Base-by-base conservation (phyloP, 1,140 invertebrate genomes). In the Pseudoatta argentina region DNA sequence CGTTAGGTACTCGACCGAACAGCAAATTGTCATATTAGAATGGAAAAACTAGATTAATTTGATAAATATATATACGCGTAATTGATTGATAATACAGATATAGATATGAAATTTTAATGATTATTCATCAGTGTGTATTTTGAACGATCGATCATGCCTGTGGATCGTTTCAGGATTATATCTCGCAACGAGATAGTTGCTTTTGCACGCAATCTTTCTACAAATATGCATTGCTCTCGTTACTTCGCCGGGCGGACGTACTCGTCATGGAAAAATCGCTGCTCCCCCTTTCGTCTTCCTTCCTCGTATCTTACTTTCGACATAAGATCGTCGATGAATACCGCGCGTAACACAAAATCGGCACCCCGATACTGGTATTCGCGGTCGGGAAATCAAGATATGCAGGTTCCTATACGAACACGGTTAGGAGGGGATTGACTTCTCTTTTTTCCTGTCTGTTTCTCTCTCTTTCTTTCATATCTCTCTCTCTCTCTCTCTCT, bases 381-480 rank as follows among this genome's bases (percentile, higher is more conserved):
- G 81, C 75, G 77, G 87, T 61, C 76, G 83, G 67, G 77, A 88
- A 89, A 89, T 88, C 77, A 89, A 89, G 81, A 88, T 88, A 88
- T 77, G 85, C 69, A 24, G 39, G 57, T 67, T 75, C 66, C 88
- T 86, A 86, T 82, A 86, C 87, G 66, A 88, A 73, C 44, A 67
- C 77, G 88, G 67, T 53, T 85, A 63, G 87, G n/a, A 86, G 66
- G 85, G 87, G 82, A 78, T 67, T 64, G 59, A 89, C 55, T 89
- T 88, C 72, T 87, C 24, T 53, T 61, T 78, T 18, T 89, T 44
- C 48, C 34, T 89, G 30, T 85, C 72, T 66, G 30, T 77, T 6
- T 83, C n/a, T 78, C 5, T 61, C 21, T 81, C 24, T 34, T 27
- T 57, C 16, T 69, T 27, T 81, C 10, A 27, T 51, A 4, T 39